Evolutionary conservation across 2,113 vertebrate genomes (phyloP), one percentile per base, ranked within the genome.

Genomic region (Prinia subflava): DNA sequence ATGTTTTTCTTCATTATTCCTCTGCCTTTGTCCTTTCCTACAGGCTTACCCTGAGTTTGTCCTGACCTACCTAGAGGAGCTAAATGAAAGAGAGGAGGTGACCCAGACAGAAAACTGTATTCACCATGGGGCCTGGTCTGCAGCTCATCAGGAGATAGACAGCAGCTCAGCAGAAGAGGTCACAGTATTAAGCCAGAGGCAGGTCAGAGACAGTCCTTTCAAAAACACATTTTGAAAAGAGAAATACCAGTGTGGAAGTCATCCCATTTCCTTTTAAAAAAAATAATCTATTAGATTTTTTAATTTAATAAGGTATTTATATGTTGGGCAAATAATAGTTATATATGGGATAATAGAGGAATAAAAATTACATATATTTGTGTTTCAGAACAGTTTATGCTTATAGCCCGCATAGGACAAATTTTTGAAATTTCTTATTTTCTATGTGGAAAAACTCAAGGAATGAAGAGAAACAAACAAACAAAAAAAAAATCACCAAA

Each of bases 1-100:
- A 60, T 91, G 81, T 56, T 92, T 90, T 68, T 69, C 93, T 91
- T 88, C 68, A 47, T 70, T 91, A 83, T 77, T 93, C 89, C 90
- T 88, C 80, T 78, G 89, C 74, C 86, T 96, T 92, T 96, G 92
- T 92, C 94, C 71, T 97, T 96, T 96, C 84, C 96, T 96, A 39
- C 78, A 98, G 98, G 97, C 97, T 92, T 94, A 97, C 84, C 96
- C 98, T 92, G 96, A 98, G 95, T 98, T 98, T 96, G 93, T 97
- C 83, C 96, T 98, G 97, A 98, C 98, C 96, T 98, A 98, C 97
- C 96, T 98, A 92, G 97, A 98, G 97, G 97, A 98, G 41, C 96
- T 98, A 95, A 96, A 97, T 84, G 86, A 92, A 88, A 96, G 81
- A 84, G 95, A 95, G 89, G 97, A 98, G 93, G 92, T 97, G 97